These are phyloP conservation scores for Spodoptera picta DNA, from an alignment of 2,888 invertebrate species.

Conservation along the genomic window DNA sequence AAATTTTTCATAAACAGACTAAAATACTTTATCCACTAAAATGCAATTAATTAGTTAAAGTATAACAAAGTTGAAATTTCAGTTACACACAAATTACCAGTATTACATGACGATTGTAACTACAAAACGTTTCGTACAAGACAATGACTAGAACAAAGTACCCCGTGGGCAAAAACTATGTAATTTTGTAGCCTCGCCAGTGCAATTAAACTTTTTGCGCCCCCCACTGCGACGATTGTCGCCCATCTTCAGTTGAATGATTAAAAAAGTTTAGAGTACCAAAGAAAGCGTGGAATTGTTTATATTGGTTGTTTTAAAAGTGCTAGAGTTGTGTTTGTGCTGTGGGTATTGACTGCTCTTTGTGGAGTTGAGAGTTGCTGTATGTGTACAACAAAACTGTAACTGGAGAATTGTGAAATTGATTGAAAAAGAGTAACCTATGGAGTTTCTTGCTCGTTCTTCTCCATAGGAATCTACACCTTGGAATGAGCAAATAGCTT, in stretches of 20 bases:
- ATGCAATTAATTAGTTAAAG: too few relatives aligned
- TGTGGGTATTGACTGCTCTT: constrained; percentile 18
- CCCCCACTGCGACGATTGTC: constrained; percentile 55
- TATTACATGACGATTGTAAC: constrained; percentile 7
- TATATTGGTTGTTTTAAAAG: constrained; percentile 30
- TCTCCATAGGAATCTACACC: too few relatives aligned
- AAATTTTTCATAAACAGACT: too few relatives aligned
- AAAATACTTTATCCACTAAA: too few relatives aligned
- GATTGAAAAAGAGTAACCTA: too few relatives aligned
- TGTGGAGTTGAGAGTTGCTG: background rate
- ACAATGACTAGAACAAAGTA: constrained; percentile 36
- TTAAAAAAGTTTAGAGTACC: constrained; percentile 65
- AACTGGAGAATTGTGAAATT: too few relatives aligned
- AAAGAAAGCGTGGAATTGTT: constrained; percentile 53
- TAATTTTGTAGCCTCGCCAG: constrained; percentile 68
- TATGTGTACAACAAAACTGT: too few relatives aligned
- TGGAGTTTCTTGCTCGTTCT: too few relatives aligned
- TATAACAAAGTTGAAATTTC: too few relatives aligned
- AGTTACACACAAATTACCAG: too few relatives aligned
- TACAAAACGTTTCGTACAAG: constrained; percentile 9
- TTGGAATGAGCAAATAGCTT: too few relatives aligned
- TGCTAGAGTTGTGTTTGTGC: constrained; percentile 7
- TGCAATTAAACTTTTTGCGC: constrained; percentile 77
- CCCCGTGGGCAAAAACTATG: constrained; percentile 64
- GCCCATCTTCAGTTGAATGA: constrained; percentile 56